Percentiles rank a stretch among this genome's conserved stretches.
phyloP scores from a whole-genome alignment of 2,797 vertebrate species.

The Chiroxiphia lanceolata region DNA sequence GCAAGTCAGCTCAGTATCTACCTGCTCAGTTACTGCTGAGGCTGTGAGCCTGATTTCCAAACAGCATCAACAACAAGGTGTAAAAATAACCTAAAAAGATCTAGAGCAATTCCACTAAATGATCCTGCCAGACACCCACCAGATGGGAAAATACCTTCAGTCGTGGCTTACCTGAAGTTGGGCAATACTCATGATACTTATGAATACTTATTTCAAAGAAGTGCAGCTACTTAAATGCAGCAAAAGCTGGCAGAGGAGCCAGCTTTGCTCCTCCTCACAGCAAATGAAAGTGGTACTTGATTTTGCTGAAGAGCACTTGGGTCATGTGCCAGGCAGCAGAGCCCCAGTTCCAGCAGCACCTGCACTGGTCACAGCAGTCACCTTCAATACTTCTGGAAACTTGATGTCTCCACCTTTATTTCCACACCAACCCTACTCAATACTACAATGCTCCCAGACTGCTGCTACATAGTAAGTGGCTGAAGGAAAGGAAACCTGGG shows the following conservation, averaged over 20 bases:
- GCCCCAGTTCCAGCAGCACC: background rate
- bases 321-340: background rate
- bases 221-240: background rate
- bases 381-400: background rate
- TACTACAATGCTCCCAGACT: background rate
- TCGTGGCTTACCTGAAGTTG: background rate
- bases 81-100: background rate
- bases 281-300: rapidly evolving
- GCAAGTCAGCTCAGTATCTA: background rate
- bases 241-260: background rate
- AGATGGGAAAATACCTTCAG: background rate
- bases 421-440: background rate
- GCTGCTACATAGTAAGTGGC: background rate
- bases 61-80: background rate
- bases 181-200: background rate
- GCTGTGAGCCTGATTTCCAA: background rate
- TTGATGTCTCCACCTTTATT: background rate
- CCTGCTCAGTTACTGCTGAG: background rate
- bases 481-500: background rate
- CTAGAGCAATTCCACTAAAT: background rate
- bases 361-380: background rate
- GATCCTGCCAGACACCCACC: background rate
- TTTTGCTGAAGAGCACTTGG: background rate
- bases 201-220: background rate
- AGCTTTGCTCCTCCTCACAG: background rate